A percentile compares a stretch with the other conserved stretches of the same genome.
Conservation (phyloP, 2,113 vertebrate genomes). For the Poicephalus gulielmi region DNA sequence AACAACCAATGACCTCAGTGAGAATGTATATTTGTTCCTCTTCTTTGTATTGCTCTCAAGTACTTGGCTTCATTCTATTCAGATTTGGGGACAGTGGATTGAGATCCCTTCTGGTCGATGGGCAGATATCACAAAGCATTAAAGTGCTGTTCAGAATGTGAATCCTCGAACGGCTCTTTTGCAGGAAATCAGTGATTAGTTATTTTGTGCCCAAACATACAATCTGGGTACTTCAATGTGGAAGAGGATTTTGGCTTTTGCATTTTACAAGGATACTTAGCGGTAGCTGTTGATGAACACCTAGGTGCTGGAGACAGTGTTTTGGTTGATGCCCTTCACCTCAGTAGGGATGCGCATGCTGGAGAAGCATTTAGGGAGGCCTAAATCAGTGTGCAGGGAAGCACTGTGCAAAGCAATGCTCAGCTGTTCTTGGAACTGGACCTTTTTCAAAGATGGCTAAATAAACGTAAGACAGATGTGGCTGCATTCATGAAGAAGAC, state of each 20-base stretch:
- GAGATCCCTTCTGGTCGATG: neutral
- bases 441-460: neutral
- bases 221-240: accelerated
- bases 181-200: neutral
- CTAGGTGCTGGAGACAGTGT: neutral
- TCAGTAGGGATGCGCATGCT: neutral
- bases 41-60: neutral
- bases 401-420: neutral
- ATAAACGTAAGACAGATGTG: neutral
- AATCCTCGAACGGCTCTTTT: neutral
- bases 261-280: neutral
- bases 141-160: neutral
- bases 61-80: neutral
- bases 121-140: neutral
- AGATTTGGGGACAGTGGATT: neutral
- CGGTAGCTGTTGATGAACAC: neutral
- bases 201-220: neutral
- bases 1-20: neutral
- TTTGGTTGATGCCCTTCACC: neutral
- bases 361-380: neutral
- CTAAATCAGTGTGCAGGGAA: neutral
- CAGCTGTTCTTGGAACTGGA: neutral
- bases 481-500: neutral
- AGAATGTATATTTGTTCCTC: neutral
- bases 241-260: neutral